A percentile compares a stretch with the other conserved stretches of the same genome.
These are phyloP conservation scores for Cheirogaleus major DNA, from an alignment of 2,797 vertebrate genomes.

Conservation along the genomic window DNA sequence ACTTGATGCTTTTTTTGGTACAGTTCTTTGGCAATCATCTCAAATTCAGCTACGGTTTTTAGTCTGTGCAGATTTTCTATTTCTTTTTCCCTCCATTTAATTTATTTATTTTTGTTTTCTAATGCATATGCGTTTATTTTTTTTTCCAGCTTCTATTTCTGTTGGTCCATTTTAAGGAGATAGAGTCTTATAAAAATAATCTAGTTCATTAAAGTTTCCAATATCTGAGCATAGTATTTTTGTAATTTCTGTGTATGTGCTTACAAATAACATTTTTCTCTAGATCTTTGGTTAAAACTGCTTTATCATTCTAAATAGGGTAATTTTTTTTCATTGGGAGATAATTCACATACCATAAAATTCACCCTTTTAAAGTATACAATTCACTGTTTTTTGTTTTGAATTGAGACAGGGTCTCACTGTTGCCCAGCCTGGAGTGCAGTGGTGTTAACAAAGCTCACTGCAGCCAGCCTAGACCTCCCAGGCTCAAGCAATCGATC, in stretches of 20 bases:
- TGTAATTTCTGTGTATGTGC: background rate
- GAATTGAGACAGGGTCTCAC: background rate
- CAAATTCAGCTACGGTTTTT: conserved; percentile 21
- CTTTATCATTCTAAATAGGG: background rate
- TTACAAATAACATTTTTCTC: background rate
- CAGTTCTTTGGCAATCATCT: background rate
- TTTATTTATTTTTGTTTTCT: background rate
- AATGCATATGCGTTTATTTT: background rate
- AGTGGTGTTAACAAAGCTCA: background rate
- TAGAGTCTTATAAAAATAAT: conserved; percentile 21
- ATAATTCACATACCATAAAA: background rate
- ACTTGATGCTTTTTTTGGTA: background rate
- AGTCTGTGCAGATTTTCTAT: background rate
- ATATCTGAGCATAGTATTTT: background rate
- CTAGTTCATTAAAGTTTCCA: background rate
- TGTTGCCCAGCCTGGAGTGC: background rate
- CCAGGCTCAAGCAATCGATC: background rate
- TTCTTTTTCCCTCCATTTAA: background rate
- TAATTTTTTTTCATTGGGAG: background rate
- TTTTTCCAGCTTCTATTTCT: background rate
- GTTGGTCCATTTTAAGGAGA: background rate
- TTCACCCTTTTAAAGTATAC: background rate
- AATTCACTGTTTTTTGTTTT: background rate
- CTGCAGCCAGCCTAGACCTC: background rate
- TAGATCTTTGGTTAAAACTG: background rate